Evolutionary conservation across 2,797 vertebrate genomes (phyloP).

Genomic region (Neosilurus mollespiculum): DNA sequence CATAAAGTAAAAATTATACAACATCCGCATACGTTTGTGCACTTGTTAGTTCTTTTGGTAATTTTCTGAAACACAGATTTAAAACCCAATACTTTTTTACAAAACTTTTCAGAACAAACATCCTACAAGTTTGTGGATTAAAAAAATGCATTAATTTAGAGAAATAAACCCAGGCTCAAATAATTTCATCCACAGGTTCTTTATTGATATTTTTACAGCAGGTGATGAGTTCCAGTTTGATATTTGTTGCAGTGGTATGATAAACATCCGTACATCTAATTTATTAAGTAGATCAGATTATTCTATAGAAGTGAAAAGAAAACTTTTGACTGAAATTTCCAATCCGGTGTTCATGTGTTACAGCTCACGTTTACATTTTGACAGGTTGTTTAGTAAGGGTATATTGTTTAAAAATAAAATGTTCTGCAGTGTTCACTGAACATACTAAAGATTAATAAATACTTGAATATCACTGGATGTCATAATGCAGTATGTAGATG

Average conservation of each 20-base stretch:
- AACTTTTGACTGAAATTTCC: not conserved
- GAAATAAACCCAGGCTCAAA: not conserved
- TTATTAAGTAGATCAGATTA: not conserved
- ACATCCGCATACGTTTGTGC: not conserved
- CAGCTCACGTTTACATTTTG: not conserved
- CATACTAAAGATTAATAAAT: not conserved
- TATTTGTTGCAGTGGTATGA: not conserved
- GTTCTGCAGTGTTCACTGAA: not conserved
- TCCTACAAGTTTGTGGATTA: no score
- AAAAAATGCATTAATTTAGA: not conserved
- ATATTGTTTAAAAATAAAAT: not conserved
- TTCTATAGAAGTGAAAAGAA: no score
- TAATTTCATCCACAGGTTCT: constrained; percentile 5
- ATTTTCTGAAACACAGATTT: not conserved
- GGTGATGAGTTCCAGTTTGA: constrained; percentile 20
- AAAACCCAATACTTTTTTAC: not conserved
- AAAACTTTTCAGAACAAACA: not conserved
- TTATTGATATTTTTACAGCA: constrained; percentile 45
- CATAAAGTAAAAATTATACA: not conserved
- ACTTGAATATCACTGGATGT: not conserved
- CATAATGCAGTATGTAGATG: not conserved
- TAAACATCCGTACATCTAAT: not conserved
- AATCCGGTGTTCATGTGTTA: no score
- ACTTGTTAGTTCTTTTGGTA: not conserved
- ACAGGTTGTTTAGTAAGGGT: no score